These are phyloP conservation scores for Drosophila fulvimacula DNA, from an alignment of 2,888 invertebrate genomes.

Conservation along the genomic window DNA sequence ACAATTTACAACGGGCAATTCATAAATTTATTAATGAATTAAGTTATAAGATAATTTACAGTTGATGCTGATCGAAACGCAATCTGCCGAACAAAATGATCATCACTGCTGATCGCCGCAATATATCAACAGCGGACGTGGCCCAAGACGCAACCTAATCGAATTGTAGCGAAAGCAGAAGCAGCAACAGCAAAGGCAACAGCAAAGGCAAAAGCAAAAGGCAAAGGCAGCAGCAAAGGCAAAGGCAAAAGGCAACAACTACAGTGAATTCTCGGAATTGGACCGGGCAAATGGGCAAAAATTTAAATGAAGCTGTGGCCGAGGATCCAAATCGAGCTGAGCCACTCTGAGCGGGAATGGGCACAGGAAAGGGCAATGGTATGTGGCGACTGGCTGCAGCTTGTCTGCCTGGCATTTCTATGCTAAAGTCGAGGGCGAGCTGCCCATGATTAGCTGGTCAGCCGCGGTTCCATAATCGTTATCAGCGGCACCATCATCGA, in stretches of 20 bases:
- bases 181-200: conserved; percentile 15
- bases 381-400: conserved; percentile 49
- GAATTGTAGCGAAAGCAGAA: conserved; percentile 59
- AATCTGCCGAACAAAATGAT: conserved; percentile 75
- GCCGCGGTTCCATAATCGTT: conserved; percentile 63
- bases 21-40: conserved; percentile 84
- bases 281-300: conserved; percentile 54
- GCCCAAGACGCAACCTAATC: conserved; percentile 61
- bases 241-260: conserved; percentile 27
- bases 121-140: conserved; percentile 75
- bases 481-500: conserved; percentile 69
- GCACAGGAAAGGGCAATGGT: conserved; percentile 6
- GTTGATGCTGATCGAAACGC: conserved; percentile 69
- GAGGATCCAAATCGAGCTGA: conserved; percentile 11
- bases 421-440: conserved; percentile 20
- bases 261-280: conserved; percentile 62
- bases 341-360: background rate
- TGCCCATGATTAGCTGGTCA: conserved; percentile 44
- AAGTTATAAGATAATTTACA: conserved; percentile 84
- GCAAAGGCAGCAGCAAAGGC: conserved; percentile 12
- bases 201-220: conserved; percentile 8
- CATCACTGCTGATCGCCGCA: conserved; percentile 80
- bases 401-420: conserved; percentile 56
- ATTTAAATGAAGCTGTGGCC: conserved; percentile 77
- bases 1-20: conserved; percentile 83